Base-by-base conservation (phyloP, 53 echinoderm and acorn worm genomes). In the Patiria pectinifera region DNA sequence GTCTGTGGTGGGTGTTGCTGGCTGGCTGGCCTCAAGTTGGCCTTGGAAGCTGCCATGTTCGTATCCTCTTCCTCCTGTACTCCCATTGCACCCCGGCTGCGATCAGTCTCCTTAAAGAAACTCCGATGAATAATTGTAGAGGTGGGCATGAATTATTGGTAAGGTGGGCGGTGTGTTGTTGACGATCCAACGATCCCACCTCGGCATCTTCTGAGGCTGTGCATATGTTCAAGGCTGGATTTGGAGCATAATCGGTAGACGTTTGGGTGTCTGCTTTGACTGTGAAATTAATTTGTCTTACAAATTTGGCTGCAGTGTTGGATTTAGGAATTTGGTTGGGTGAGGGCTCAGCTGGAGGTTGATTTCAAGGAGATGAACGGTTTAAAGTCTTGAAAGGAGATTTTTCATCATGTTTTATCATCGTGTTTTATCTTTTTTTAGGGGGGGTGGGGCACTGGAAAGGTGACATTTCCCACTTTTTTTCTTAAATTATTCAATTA, bases 81-180 rank as follows among this genome's bases (percentile, higher is more conserved):
- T 53, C 53, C 8, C 5, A 8, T 53, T 53, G 53, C 53, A 53
- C 8, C 53, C 53, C 5, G 53, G 53, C 53, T 53, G 59, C 21
- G 53, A 15, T 43, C 53, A 82, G 59, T 19, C 59, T 53, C 59
- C 44, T 82, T 79, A 0, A 11, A 59, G 78, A 88, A 88, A 88
- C 59, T 60, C 15, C 18, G 78, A 88, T 88, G 35, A 88, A 88
- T 88, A 88, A 88, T 88, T 78, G 45, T 19, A 6, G 45, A 88
- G 88, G 77, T 45, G 26, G 45, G 76, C 77, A 76, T 59, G 76
- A 76, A 78, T 82, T 19, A 58, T 59, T 82, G 45, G 58, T 5
- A 11, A 59, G 82, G 59, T 82, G 45, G 53, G 59, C 0, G 21
- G 22, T 47, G 21, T 53, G 22, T 53, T 59, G 82, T 5, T 24